A percentile compares a stretch with the other conserved stretches of the same genome.
phyloP scores from a whole-genome alignment of 2,888 invertebrate genomes.

The Euproctis similis region DNA sequence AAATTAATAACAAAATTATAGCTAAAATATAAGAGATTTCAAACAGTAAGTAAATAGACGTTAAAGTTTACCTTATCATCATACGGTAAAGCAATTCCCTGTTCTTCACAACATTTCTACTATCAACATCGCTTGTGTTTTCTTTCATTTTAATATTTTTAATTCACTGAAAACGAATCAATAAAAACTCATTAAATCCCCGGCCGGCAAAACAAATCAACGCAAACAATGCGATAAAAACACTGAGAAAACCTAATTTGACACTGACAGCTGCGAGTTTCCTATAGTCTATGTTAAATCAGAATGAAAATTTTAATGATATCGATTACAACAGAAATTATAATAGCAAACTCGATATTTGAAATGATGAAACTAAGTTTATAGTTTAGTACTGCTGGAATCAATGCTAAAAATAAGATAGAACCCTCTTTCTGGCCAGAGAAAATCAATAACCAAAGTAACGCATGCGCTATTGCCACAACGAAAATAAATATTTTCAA shows the following conservation, averaged over 20 bases:
- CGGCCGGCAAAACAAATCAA: conserved; percentile 21
- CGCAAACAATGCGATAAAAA: conserved; percentile 23
- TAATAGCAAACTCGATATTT: too few species aligned
- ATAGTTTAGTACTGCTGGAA: too few species aligned
- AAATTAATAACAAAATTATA: neutral
- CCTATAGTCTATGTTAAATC: too few species aligned
- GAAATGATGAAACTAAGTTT: too few species aligned
- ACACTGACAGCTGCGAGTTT: too few species aligned
- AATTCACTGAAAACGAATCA: neutral
- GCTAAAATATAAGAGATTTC: neutral
- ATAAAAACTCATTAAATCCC: neutral
- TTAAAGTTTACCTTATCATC: conserved; percentile 85
- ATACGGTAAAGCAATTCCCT: conserved; percentile 91
- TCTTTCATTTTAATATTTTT: conserved; percentile 50
- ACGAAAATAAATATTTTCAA: too few species aligned
- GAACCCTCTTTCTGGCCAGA: neutral
- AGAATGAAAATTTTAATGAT: too few species aligned
- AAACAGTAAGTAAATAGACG: neutral
- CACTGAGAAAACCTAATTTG: conserved; percentile 14
- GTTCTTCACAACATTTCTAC: conserved; percentile 89
- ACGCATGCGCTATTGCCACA: conserved; percentile 29
- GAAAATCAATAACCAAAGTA: conserved; percentile 30
- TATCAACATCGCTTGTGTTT: conserved; percentile 71
- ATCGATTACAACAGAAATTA: too few species aligned
- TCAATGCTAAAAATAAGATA: conserved; percentile 4